Percentiles rank a stretch among this genome's conserved stretches.
Conservation (phyloP, 2,797 vertebrate genomes). For the Sebastes paucispinis region DNA sequence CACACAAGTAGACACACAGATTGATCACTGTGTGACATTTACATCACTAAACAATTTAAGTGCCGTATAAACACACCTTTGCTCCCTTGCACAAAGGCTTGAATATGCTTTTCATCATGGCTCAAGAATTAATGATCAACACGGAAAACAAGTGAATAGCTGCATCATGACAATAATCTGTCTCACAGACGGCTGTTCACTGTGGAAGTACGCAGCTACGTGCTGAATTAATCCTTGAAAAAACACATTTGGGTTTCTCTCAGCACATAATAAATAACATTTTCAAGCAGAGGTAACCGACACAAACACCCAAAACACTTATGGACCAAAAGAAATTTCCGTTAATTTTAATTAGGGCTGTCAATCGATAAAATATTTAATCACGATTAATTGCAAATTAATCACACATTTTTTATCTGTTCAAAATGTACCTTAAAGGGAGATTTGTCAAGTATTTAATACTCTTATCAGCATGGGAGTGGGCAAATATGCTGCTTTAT, state of each 20-base stretch:
- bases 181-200: neutral
- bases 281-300: neutral
- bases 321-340: neutral
- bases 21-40: slow-evolving; percentile 8
- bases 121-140: slow-evolving; percentile 1
- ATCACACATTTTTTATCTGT: too few relatives aligned
- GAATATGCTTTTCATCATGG: neutral
- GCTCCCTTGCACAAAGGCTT: neutral
- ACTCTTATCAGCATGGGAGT: too few relatives aligned
- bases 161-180: neutral
- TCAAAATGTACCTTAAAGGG: too few relatives aligned
- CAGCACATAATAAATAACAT: neutral
- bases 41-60: slow-evolving; percentile 6
- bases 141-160: neutral
- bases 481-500: too few relatives aligned
- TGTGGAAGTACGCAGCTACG: neutral
- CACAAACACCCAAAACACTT: neutral
- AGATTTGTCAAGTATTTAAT: too few relatives aligned
- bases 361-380: too few relatives aligned
- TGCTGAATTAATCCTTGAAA: neutral
- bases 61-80: slow-evolving; percentile 2
- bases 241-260: neutral
- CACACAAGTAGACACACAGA: neutral
- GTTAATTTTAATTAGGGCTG: neutral
- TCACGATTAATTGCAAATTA: too few relatives aligned